Evolutionary conservation across 37 sponge, comb jelly and placozoan genomes (phyloP).

Genomic region (Aplysina aerophoba): DNA sequence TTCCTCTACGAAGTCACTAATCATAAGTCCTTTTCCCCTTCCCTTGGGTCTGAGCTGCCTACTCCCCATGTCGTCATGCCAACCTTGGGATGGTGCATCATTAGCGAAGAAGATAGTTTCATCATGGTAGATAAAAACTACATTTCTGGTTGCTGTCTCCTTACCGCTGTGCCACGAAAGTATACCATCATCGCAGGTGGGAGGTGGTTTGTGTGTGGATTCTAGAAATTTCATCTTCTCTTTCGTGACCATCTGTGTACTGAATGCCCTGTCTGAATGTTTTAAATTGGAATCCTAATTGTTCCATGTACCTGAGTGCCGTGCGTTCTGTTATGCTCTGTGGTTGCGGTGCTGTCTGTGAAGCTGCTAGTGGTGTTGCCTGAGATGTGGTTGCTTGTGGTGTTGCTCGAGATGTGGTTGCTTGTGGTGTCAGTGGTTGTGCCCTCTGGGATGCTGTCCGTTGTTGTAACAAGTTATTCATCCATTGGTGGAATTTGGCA

Average conservation of each 20-base stretch:
- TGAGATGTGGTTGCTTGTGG: too few species aligned
- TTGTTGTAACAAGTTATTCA: too few species aligned
- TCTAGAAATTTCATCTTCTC: not conserved
- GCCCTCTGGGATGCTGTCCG: too few species aligned
- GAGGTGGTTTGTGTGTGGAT: conserved; percentile 5
- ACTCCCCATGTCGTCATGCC: conserved; percentile 33
- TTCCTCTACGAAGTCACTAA: conserved; percentile 51
- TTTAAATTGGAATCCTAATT: not conserved
- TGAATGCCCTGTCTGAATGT: not conserved
- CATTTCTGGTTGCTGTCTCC: not conserved
- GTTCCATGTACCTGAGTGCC: conserved; percentile 11
- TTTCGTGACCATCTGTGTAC: conserved; percentile 23
- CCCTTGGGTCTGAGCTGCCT: conserved; percentile 38
- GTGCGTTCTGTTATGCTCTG: not conserved
- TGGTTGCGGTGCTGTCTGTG: too few species aligned
- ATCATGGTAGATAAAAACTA: conserved; percentile 50
- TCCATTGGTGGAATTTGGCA: too few species aligned
- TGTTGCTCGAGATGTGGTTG: too few species aligned
- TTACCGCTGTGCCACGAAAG: not conserved
- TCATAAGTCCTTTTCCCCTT: conserved; percentile 32
- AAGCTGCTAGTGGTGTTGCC: too few species aligned
- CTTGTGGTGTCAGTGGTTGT: too few species aligned
- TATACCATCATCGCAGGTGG: not conserved
- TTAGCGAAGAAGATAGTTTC: conserved; percentile 43
- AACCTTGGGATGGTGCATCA: conserved; percentile 28